Conservation (phyloP, 2,113 vertebrate species). For the Eurypyga helias region DNA sequence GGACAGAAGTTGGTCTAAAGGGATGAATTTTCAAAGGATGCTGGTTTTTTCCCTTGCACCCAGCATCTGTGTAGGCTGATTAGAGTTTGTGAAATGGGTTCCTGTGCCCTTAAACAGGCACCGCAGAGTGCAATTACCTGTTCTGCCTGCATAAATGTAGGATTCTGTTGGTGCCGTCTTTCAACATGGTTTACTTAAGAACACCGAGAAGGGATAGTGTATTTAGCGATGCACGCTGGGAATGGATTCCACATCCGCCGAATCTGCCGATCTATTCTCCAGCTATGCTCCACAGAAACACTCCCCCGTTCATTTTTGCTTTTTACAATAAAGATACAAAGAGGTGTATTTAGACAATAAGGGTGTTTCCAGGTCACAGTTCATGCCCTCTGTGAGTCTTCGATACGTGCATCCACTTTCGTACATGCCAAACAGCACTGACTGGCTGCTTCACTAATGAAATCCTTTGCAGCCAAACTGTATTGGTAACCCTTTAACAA, state of each 20-base stretch:
- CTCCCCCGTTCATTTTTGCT: fast-evolving
- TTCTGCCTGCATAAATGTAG: not conserved
- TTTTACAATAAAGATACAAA: not conserved
- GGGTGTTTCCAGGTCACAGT: not conserved
- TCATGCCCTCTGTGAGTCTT: not conserved
- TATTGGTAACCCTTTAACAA: not conserved
- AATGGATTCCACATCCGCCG: not conserved
- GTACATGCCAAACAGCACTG: not conserved
- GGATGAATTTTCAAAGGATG: not conserved
- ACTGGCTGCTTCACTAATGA: not conserved
- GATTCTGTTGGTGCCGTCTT: not conserved
- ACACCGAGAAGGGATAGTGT: not conserved
- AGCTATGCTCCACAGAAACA: not conserved
- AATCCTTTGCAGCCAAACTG: not conserved
- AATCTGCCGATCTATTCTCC: not conserved
- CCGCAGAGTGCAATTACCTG: not conserved
- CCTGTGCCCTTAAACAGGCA: not conserved
- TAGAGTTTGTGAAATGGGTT: not conserved
- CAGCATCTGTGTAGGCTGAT: not conserved
- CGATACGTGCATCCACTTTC: not conserved
- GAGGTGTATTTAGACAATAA: not conserved
- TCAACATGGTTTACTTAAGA: not conserved
- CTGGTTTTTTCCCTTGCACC: not conserved
- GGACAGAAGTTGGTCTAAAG: not conserved
- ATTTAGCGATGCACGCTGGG: not conserved